These are phyloP conservation scores for Amia ocellicauda DNA, from an alignment of 2,113 vertebrate genomes.

Conservation along the genomic window DNA sequence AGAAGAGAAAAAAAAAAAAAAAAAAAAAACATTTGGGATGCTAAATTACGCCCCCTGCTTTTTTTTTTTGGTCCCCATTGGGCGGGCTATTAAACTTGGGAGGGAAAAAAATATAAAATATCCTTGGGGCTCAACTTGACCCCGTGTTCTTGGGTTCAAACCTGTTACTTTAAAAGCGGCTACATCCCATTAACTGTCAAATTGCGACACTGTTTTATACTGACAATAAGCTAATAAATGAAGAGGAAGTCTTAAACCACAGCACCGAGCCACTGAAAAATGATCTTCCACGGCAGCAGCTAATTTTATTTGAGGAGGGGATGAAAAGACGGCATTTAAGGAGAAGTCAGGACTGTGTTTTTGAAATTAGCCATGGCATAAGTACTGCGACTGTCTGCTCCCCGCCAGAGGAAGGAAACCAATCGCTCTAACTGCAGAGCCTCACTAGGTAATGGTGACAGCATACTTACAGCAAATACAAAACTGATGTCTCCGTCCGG, in stretches of 20 bases:
- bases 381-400: constrained; percentile 4
- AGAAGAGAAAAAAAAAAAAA: constrained; percentile 30
- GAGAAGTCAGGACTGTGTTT: constrained; percentile 26
- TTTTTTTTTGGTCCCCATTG: constrained; percentile 15
- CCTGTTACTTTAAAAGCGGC: constrained; percentile 39
- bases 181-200: constrained; percentile 33
- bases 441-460: constrained; percentile 34
- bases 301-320: constrained; percentile 14
- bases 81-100: constrained; percentile 38
- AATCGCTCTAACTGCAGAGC: not conserved
- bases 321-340: constrained; percentile 20
- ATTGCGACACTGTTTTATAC: constrained; percentile 34
- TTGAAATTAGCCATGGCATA: constrained; percentile 36
- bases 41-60: constrained; percentile 25
- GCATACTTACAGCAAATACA: constrained; percentile 27
- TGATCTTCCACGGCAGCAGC: constrained; percentile 10
- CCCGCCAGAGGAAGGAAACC: not conserved
- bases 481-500: not conserved
- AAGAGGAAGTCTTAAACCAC: constrained; percentile 23
- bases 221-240: constrained; percentile 43
- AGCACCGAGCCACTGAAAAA: constrained; percentile 30
- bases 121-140: constrained; percentile 49
- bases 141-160: constrained; percentile 45
- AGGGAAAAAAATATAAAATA: constrained; percentile 31
- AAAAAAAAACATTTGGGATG: constrained; percentile 37